Base-by-base conservation (phyloP, 2,888 invertebrate genomes). In the Cheilosia grossa region DNA sequence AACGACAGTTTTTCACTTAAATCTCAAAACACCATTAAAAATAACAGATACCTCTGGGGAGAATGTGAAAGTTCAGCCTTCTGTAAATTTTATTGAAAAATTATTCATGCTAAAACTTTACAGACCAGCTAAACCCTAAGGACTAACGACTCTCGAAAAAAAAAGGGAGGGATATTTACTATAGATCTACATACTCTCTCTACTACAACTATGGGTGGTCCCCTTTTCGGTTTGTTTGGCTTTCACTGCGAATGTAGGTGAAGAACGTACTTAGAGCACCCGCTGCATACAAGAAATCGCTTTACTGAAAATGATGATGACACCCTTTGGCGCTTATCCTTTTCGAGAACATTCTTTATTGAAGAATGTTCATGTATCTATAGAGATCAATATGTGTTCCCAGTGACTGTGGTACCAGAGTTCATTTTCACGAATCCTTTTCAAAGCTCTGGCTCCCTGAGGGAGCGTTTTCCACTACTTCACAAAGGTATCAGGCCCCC, bases 101-200 rank as follows among this genome's bases (percentile, higher is more conserved):
- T 82, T 82, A 82, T 78, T 82, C 82, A 82, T 78, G 40, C 42
- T 82, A 42, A 78, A 82, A 73, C 42, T 78, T 78, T 82, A 47
- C 54, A 66, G 66, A 59, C 56, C 42, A 47, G 7, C 33, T 37
- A 33, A 21, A 44, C 9, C 61, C 37, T 58, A 27, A 64, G 59
- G 24, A 59, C 49, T 40, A 44, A 27, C 66, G 67, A 73, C 40
- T 47, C 37, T 44, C 17, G 7, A 37, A 27, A 27, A 5, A 27
- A 27, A 27, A 6, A 53, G 27, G 37, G 9, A 30, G 30, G 42
- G 17, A 13, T 19, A 17, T 30, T n/a, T 24, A 58, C 30, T n/a
- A 21, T n/a, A 77, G 67, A 59, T 66, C 49, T 59, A 59, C 51
- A 33, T 33, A 33, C 19, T 7, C 42, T 7, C 27, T 27, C 51